Evolutionary conservation across 2,888 invertebrate species (phyloP).

Genomic region (Chelonus formosanus): DNA sequence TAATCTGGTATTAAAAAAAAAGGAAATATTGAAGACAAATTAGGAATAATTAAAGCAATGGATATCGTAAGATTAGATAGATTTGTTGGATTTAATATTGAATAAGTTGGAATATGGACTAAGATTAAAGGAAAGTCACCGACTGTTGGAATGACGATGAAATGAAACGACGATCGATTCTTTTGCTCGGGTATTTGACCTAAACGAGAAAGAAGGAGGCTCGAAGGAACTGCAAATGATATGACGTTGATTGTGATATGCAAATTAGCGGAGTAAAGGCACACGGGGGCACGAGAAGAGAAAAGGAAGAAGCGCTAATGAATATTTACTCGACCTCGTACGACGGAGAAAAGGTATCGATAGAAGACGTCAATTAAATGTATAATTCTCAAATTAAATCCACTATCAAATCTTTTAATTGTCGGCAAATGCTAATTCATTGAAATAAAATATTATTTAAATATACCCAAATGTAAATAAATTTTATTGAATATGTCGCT

Average conservation of each 20-base stretch:
- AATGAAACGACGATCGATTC: too few species aligned
- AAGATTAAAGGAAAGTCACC: too few species aligned
- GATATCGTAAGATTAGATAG: too few species aligned
- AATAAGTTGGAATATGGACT: too few species aligned
- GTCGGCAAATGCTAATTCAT: conserved; percentile 33
- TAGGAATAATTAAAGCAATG: too few species aligned
- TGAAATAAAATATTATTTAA: not conserved
- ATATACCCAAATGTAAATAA: too few species aligned
- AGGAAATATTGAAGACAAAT: too few species aligned
- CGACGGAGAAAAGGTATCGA: conserved; percentile 48
- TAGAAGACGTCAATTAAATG: conserved; percentile 57
- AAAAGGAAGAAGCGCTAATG: conserved; percentile 53
- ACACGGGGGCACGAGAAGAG: conserved; percentile 9
- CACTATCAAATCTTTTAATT: conserved; percentile 55
- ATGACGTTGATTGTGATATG: conserved; percentile 62
- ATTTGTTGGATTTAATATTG: too few species aligned
- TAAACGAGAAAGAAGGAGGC: conserved; percentile 10
- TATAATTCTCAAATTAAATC: conserved; percentile 63
- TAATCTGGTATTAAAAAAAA: too few species aligned
- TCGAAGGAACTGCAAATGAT: conserved; percentile 52
- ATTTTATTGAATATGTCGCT: not conserved
- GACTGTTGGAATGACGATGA: too few species aligned
- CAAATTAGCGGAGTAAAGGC: conserved; percentile 48
- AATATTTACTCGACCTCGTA: conserved; percentile 57
- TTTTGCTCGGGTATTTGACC: conserved; percentile 10